Percentiles rank a stretch among this genome's conserved stretches.
Conservation (phyloP, 2,888 invertebrate species). For the Aspidiotus destructor region DNA sequence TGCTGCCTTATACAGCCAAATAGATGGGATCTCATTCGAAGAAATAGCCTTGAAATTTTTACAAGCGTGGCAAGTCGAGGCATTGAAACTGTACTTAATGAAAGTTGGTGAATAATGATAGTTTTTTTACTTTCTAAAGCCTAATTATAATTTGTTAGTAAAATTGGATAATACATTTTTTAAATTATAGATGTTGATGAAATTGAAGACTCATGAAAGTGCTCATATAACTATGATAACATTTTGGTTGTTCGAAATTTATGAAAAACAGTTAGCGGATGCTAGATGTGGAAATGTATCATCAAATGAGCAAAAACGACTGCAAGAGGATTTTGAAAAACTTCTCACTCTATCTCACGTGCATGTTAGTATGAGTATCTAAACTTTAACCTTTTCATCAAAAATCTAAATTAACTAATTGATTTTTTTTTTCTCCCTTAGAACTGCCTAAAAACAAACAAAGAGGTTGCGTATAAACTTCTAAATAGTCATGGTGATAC, state of each 20-base stretch:
- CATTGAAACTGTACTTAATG: constrained; percentile 77
- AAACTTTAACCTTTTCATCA: neutral
- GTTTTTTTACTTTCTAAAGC: neutral
- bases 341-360: constrained; percentile 65
- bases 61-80: constrained; percentile 61
- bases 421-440: constrained; percentile 38
- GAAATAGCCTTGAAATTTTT: constrained; percentile 87
- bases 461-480: constrained; percentile 74
- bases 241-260: constrained; percentile 89
- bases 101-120: constrained; percentile 43
- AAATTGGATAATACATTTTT: constrained; percentile 15
- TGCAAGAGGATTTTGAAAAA: constrained; percentile 67
- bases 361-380: constrained; percentile 42
- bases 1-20: constrained; percentile 80
- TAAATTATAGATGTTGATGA: constrained; percentile 55
- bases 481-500: constrained; percentile 92
- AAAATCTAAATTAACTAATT: neutral
- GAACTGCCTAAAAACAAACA: constrained; percentile 71
- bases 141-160: neutral
- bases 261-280: constrained; percentile 76
- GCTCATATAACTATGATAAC: constrained; percentile 87
- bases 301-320: constrained; percentile 47
- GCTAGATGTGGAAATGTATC: constrained; percentile 43
- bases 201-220: constrained; percentile 61
- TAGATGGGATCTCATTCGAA: constrained; percentile 78